Base-by-base conservation (phyloP, 2,113 vertebrate genomes). In the Salvelinus namaycush region DNA sequence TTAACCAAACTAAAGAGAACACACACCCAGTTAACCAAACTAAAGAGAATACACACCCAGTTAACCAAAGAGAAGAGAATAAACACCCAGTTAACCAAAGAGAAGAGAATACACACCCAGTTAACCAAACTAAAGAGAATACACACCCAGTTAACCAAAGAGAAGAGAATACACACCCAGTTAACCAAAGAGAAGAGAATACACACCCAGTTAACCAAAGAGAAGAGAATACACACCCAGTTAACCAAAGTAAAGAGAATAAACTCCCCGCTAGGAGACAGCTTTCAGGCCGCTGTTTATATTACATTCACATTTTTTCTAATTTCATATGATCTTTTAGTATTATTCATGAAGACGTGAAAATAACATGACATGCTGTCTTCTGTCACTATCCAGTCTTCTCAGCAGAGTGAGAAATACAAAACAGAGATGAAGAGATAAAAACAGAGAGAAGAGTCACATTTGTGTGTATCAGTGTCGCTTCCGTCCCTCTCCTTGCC, bases 151-250 rank as follows among this genome's bases (percentile, higher is more conserved):
- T 2, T 39, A 39, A 9, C 8, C 39, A 39, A 39, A 39, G 8
- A 2, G 9, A 9, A 39, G 39, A 8, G 0, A 39, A 9, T 9
- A 80, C 80, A 87, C 79, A 87, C 72, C 48, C 79, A 79, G 81
- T 79, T 59, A 60, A 83, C 80, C 81, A 83, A 60, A 83, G n/a
- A n/a, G n/a, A n/a, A n/a, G n/a, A n/a, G n/a, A n/a, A n/a, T n/a
- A n/a, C n/a, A n/a, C n/a, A n/a, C n/a, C n/a, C n/a, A n/a, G n/a
- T n/a, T n/a, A n/a, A n/a, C n/a, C n/a, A 81, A 83, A 76, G 22
- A 81, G 71, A 59, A 82, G n/a, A 24, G 24, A 24, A 24, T 70
- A 11, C 77, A 80, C 78, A 85, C 83, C 68, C 71, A 82, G 76
- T 71, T 44, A 44, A 39, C 39, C 39, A 44, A 44, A 44, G 9